phyloP scores from a whole-genome alignment of 2,113 vertebrate species.

The Syngnathus scovelli region DNA sequence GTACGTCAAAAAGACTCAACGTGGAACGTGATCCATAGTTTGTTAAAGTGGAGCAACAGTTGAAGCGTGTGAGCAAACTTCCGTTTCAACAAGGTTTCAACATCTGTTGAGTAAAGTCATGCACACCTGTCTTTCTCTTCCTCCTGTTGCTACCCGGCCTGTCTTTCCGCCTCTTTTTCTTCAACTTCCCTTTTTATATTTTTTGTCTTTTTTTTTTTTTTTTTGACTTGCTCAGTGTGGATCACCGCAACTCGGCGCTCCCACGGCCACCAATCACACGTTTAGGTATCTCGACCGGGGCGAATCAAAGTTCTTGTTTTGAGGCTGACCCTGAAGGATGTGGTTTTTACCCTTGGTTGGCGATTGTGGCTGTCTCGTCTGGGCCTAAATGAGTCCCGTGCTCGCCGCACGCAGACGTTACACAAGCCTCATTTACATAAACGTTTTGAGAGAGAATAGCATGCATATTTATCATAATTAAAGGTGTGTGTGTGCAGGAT shows the following conservation, averaged over 20 bases:
- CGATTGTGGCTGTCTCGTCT: constrained; percentile 69
- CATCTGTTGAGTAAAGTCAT: constrained; percentile 67
- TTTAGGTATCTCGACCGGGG: constrained; percentile 43
- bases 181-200: constrained; percentile 50
- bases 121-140: constrained; percentile 73
- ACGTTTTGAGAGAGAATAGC: neutral
- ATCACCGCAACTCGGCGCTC: constrained; percentile 9
- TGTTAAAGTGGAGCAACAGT: constrained; percentile 43
- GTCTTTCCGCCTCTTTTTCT: constrained; percentile 24
- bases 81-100: constrained; percentile 62
- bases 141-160: constrained; percentile 42
- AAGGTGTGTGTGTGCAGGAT: neutral
- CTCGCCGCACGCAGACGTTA: constrained; percentile 44
- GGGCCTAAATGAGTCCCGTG: constrained; percentile 44
- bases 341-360: constrained; percentile 67
- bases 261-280: constrained; percentile 50
- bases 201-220: constrained; percentile 40
- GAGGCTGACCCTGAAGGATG: constrained; percentile 69
- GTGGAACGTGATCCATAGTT: neutral
- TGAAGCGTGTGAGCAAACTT: constrained; percentile 57
- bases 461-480: neutral
- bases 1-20: constrained; percentile 1
- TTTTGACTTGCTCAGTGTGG: constrained; percentile 2
- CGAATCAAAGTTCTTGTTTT: constrained; percentile 68
- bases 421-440: constrained; percentile 36